Evolutionary conservation across 2,797 vertebrate genomes (phyloP).

Genomic region (Mus minutoides): DNA sequence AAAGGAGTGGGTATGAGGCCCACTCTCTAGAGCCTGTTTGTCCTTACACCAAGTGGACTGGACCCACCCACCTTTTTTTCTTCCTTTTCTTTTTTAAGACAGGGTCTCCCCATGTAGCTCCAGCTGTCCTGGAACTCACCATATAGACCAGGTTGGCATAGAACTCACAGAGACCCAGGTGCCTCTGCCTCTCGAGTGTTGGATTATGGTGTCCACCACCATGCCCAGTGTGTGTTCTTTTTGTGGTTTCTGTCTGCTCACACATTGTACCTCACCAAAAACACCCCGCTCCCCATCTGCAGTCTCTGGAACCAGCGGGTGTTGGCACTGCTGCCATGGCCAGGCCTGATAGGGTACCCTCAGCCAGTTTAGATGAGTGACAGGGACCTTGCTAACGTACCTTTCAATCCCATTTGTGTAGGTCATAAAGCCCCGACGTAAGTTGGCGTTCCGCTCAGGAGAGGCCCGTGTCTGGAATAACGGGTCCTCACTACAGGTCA

Average conservation of each 20-base stretch:
- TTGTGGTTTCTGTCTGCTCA: constrained; percentile 55
- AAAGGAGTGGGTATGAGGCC: constrained; percentile 50
- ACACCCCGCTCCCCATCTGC: not conserved
- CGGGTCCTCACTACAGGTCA: constrained; percentile 77
- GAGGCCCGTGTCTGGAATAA: constrained; percentile 82
- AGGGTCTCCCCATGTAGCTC: not conserved
- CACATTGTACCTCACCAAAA: constrained; percentile 45
- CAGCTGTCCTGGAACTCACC: not conserved
- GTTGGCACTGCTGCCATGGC: not conserved
- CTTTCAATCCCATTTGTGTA: constrained; percentile 57
- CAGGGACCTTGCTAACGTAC: not conserved
- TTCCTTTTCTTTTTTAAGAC: not conserved
- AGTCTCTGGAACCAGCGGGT: not conserved
- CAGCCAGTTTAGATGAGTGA: not conserved
- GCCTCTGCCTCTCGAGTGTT: not conserved
- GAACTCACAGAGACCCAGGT: not conserved
- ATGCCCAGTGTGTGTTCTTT: not conserved
- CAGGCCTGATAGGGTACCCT: not conserved
- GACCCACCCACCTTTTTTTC: not conserved
- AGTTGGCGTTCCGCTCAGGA: constrained; percentile 72
- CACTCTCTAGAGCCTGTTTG: not conserved
- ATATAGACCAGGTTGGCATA: not conserved
- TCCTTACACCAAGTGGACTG: not conserved
- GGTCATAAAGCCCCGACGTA: constrained; percentile 71
- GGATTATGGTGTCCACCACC: not conserved